A percentile compares a stretch with the other conserved stretches of the same genome.
Conservation (phyloP, 2,113 vertebrate genomes). For the Cnemophilus loriae region DNA sequence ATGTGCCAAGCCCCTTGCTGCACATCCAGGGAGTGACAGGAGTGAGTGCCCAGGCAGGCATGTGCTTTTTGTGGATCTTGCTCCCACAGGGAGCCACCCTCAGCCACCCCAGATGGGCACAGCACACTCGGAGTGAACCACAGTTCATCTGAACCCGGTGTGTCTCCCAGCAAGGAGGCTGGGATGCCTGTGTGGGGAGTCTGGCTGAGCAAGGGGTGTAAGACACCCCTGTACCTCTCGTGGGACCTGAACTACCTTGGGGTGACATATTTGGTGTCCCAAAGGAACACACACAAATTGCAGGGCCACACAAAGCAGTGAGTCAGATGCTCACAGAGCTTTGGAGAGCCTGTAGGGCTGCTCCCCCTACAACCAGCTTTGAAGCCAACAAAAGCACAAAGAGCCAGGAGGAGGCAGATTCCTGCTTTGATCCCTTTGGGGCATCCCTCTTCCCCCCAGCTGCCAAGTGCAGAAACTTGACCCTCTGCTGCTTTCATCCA, state of each 20-base stretch:
- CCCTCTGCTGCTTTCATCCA: neutral
- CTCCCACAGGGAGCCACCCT: neutral
- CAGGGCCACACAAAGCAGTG: neutral
- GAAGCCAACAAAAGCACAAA: neutral
- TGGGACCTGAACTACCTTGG: neutral
- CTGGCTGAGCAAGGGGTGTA: neutral
- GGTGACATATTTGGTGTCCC: neutral
- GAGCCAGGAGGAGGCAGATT: neutral
- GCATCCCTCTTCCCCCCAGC: neutral
- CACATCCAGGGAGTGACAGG: neutral
- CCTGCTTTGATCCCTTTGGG: constrained; percentile 41
- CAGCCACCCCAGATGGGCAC: neutral
- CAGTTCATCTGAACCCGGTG: fast-evolving
- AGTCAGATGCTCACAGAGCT: neutral
- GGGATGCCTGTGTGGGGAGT: neutral
- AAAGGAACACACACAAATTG: neutral
- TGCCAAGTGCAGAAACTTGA: constrained; percentile 5
- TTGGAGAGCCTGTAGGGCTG: neutral
- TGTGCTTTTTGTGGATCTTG: neutral
- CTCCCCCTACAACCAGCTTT: neutral
- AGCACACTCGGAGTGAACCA: fast-evolving
- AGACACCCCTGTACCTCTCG: too few species aligned
- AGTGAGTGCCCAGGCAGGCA: neutral
- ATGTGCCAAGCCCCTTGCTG: neutral
- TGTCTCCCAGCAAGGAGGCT: neutral